A percentile compares a stretch with the other conserved stretches of the same genome.
phyloP scores from a whole-genome alignment of 2,797 vertebrate genomes.

The Ceryle rudis region DNA sequence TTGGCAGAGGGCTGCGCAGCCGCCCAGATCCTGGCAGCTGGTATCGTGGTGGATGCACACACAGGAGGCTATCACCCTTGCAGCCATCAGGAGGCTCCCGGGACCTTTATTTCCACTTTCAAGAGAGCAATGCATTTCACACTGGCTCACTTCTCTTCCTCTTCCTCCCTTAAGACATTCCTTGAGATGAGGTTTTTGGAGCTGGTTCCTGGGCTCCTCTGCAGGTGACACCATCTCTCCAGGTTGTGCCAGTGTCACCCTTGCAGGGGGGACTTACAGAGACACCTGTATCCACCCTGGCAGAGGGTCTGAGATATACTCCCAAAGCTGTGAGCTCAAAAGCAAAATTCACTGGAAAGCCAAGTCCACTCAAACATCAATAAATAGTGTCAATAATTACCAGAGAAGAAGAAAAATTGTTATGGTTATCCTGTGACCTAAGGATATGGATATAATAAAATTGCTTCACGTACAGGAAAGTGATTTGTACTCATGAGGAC shows the following conservation, averaged over 20 bases:
- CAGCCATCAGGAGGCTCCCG: background rate
- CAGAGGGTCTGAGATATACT: background rate
- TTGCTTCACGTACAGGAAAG: background rate
- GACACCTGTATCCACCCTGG: background rate
- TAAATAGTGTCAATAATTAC: background rate
- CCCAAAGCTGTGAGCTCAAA: background rate
- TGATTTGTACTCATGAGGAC: background rate
- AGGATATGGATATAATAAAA: background rate
- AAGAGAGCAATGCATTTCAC: background rate
- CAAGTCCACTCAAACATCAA: background rate
- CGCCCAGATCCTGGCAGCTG: rapidly evolving
- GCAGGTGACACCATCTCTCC: background rate
- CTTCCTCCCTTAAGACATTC: background rate
- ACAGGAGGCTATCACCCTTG: background rate
- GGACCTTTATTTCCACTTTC: background rate
- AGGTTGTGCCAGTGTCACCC: background rate
- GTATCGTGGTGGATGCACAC: background rate
- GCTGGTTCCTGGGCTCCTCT: background rate
- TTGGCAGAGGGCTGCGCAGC: background rate
- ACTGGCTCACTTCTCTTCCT: background rate
- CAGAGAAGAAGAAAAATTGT: background rate
- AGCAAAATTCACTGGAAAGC: background rate
- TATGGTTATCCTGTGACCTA: background rate
- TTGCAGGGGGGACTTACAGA: background rate
- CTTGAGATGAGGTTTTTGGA: background rate